phyloP scores from a whole-genome alignment of 2,113 vertebrate genomes.

The Leptocoma aspasia region DNA sequence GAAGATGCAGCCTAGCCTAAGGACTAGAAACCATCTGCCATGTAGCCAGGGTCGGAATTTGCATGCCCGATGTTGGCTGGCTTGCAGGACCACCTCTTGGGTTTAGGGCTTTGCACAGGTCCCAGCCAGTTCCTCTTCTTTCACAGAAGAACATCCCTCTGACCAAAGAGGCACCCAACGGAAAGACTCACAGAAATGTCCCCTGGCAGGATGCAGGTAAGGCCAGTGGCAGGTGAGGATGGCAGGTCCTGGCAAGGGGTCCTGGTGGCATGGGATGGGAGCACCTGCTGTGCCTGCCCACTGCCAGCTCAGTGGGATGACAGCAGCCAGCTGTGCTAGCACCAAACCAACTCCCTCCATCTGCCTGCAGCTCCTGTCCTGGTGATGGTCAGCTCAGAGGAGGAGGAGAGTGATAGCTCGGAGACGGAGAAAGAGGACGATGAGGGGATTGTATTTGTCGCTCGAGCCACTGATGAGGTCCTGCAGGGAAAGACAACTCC shows the following conservation, averaged over 20 bases:
- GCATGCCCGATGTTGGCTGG: background rate
- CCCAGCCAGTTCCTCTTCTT: background rate
- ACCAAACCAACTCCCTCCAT: background rate
- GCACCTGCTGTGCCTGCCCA: background rate
- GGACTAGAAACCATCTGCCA: background rate
- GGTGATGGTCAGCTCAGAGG: slow-evolving; percentile 80
- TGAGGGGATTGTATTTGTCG: slow-evolving; percentile 90
- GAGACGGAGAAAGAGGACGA: slow-evolving; percentile 88
- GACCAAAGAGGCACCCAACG: slow-evolving; percentile 73
- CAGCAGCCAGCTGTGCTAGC: background rate
- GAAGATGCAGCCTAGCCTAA: background rate
- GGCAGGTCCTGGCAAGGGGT: background rate
- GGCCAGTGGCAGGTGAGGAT: background rate
- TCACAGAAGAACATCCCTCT: slow-evolving; percentile 79
- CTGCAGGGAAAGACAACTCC: slow-evolving; percentile 80
- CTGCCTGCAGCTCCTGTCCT: slow-evolving; percentile 71
- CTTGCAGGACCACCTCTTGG: background rate
- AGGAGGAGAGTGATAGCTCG: slow-evolving; percentile 78
- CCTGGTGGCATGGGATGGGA: background rate
- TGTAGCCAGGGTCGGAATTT: background rate
- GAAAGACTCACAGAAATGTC: slow-evolving; percentile 80
- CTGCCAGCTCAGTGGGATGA: background rate
- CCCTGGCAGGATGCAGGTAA: slow-evolving; percentile 90
- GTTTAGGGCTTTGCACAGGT: background rate
- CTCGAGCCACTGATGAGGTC: slow-evolving; percentile 81